These are phyloP conservation scores for Sus scrofa DNA, from an alignment of 2,113 vertebrate genomes.

Conservation along the genomic window DNA sequence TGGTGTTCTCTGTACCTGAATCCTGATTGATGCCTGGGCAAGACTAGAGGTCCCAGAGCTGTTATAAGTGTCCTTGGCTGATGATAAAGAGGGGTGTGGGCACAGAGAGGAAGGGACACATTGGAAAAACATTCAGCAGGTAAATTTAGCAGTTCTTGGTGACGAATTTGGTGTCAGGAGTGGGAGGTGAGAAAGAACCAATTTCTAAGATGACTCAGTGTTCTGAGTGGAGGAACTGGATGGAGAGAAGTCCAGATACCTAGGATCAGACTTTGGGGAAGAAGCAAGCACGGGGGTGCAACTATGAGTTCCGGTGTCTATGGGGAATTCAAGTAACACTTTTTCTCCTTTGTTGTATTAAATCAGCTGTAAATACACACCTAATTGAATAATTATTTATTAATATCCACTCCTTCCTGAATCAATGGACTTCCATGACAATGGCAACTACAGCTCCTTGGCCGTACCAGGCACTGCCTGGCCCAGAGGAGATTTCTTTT, in stretches of 20 bases:
- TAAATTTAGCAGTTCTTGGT: slow-evolving; percentile 39
- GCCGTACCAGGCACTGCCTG: not conserved
- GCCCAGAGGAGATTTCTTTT: not conserved
- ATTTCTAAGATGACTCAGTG: slow-evolving; percentile 52
- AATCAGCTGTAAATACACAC: not conserved
- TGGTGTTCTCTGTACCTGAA: not conserved
- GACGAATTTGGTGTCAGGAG: slow-evolving; percentile 33
- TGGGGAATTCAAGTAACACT: not conserved
- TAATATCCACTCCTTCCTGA: slow-evolving; percentile 3
- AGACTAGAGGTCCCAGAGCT: not conserved
- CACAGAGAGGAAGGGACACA: not conserved
- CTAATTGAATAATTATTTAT: slow-evolving; percentile 4
- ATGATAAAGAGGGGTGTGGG: not conserved
- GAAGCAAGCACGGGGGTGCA: not conserved
- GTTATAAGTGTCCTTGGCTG: not conserved
- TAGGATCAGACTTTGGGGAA: not conserved
- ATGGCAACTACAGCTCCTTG: not conserved
- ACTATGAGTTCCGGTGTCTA: not conserved
- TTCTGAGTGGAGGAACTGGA: not conserved
- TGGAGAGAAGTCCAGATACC: not conserved
- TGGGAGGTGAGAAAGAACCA: not conserved
- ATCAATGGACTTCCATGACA: not conserved
- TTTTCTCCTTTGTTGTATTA: slow-evolving; percentile 7
- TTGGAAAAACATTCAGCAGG: slow-evolving; percentile 37
- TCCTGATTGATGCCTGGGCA: not conserved